Evolutionary conservation across 2,113 vertebrate species (phyloP), one percentile per base, ranked within the genome.

Genomic region (Okapia johnstoni): DNA sequence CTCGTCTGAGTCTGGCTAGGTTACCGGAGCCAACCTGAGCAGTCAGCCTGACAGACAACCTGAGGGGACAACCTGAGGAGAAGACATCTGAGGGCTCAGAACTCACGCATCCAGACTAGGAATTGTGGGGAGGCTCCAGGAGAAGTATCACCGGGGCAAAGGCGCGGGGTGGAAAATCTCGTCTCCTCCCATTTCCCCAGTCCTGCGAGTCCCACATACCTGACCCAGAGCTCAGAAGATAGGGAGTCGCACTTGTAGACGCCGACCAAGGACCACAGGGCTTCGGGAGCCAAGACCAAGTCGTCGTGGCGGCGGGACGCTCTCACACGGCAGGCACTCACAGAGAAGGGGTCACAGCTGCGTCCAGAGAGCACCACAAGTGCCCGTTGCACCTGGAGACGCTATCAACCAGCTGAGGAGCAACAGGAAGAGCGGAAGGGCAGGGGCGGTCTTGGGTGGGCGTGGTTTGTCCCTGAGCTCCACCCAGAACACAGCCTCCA

Each of bases 281-380:
- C 99, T 30, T 95, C 63, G 0, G 98, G 92, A 21, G 96, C 98
- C 96, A 99, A 99, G 88, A 99, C 54, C 5, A 99, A 99, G 50
- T 99, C 98, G 0, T 99, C 99, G 2, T 0, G 99, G n/a, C 4
- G 97, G 96, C 99, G 99, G 0, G 99, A 99, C 52, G 99, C 98
- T 0, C 98, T 0, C 98, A 98, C 95, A 99, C 99, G 61, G 99
- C 99, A 0, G 77, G 99, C 99, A 0, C 99, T 99, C 97, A 99
- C 98, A 0, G 98, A 98, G 85, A 99, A 99, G 55, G 99, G 80
- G 95, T 93, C 97, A 0, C 85, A 93, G 98, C 96, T 0, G 61
- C n/a, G 23, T 98, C 96, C 88, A 98, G 98, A 0, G 98, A 96
- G 80, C 97, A 98, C 99, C 99, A 99, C 70, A 99, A 96, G 0